Evolutionary conservation across 2,113 vertebrate genomes (phyloP).

Genomic region (Mus spicilegus): DNA sequence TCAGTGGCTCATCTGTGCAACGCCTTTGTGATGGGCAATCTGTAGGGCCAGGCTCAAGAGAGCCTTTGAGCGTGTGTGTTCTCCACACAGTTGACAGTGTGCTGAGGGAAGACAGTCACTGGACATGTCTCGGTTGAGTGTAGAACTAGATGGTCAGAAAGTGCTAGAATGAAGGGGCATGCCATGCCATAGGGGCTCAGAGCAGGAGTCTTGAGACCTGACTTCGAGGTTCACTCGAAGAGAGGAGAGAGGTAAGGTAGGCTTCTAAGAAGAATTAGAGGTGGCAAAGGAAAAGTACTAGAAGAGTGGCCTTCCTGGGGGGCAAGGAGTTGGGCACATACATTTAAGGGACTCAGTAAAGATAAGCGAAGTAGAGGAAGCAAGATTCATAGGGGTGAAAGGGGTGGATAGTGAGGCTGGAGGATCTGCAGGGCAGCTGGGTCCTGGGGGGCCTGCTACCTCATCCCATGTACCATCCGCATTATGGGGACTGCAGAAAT

Average conservation of each 20-base stretch:
- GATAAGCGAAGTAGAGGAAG: neutral
- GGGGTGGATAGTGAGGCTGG: neutral
- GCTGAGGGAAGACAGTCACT: neutral
- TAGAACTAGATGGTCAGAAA: neutral
- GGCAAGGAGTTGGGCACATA: neutral
- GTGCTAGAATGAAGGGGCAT: neutral
- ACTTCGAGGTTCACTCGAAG: neutral
- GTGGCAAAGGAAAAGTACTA: neutral
- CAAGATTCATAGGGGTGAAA: neutral
- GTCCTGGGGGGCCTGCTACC: fast-evolving
- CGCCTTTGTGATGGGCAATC: neutral
- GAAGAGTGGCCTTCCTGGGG: neutral
- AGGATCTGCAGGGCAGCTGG: neutral
- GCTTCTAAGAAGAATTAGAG: neutral
- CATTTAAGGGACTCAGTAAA: neutral
- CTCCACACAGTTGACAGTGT: neutral
- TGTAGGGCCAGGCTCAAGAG: neutral
- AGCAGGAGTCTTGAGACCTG: neutral
- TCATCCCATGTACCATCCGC: fast-evolving
- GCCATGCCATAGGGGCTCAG: too few species aligned
- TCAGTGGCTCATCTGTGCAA: neutral
- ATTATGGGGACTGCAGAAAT: fast-evolving
- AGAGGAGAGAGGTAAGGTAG: neutral
- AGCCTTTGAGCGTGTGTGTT: neutral
- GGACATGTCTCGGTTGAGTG: neutral